Percentiles rank a stretch among this genome's conserved stretches.
phyloP scores from a whole-genome alignment of 1,140 invertebrate species.

The Radopholus similis region DNA sequence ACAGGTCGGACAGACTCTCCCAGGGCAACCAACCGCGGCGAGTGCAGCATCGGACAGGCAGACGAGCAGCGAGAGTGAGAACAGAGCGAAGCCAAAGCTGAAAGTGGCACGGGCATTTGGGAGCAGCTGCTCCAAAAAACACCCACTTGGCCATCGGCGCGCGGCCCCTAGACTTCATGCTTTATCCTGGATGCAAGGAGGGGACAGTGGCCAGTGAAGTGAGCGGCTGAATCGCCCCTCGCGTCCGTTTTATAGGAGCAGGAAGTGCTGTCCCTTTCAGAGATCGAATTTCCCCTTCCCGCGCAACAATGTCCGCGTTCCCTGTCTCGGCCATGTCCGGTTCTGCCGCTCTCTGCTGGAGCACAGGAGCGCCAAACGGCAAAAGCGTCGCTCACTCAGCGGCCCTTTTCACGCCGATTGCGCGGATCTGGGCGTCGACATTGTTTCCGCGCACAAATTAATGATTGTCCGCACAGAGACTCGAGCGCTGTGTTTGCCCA shows the following conservation, averaged over 20 bases:
- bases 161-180: not conserved
- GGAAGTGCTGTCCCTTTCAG: not conserved
- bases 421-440: no score
- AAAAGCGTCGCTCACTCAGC: not conserved
- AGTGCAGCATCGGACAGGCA: not conserved
- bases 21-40: not conserved
- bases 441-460: no score
- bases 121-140: not conserved
- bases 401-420: not conserved
- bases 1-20: not conserved
- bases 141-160: not conserved
- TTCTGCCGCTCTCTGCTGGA: not conserved
- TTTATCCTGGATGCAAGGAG: no score
- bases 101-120: no score
- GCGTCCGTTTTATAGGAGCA: not conserved
- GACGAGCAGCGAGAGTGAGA: not conserved
- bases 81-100: not conserved
- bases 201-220: not conserved
- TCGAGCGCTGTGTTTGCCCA: no score
- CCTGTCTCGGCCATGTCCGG: not conserved
- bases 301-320: not conserved
- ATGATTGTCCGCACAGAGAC: no score
- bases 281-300: not conserved
- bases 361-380: not conserved
- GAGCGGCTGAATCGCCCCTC: not conserved